Conservation (phyloP, 2,797 vertebrate genomes). For the Graptemys geographica region DNA sequence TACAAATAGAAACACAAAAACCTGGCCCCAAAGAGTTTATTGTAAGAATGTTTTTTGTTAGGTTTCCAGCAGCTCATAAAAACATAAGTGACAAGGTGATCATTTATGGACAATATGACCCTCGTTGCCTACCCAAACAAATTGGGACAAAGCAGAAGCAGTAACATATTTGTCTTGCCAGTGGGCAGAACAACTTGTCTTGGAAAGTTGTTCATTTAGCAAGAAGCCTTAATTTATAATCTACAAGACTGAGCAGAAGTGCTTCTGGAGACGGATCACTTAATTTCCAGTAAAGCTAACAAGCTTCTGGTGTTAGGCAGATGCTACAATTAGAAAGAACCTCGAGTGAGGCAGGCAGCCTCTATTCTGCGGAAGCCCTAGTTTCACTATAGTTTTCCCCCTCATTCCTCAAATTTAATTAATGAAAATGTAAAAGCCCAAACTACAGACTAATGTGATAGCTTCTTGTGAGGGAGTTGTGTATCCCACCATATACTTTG, state of each 20-base stretch:
- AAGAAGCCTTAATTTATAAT: neutral
- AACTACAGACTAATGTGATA: neutral
- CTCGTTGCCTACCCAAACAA: neutral
- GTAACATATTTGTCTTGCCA: neutral
- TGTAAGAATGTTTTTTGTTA: neutral
- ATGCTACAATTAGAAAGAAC: conserved; percentile 29
- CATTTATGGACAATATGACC: neutral
- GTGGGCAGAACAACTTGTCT: neutral
- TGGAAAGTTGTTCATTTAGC: conserved; percentile 7
- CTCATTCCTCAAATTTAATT: neutral
- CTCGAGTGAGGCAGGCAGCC: neutral
- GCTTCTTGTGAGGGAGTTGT: neutral
- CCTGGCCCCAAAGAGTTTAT: neutral
- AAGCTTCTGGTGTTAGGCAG: neutral
- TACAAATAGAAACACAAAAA: conserved; percentile 23
- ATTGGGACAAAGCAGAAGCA: conserved; percentile 18
- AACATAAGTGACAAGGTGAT: neutral
- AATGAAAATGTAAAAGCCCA: neutral
- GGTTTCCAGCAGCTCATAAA: neutral
- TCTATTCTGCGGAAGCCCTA: neutral
- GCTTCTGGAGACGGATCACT: neutral
- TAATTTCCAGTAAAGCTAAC: neutral
- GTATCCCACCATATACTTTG: neutral
- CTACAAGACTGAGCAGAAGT: neutral
- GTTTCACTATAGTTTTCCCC: neutral